Conservation (phyloP, 2,797 vertebrate species). For the Odontamblyopus rebecca region DNA sequence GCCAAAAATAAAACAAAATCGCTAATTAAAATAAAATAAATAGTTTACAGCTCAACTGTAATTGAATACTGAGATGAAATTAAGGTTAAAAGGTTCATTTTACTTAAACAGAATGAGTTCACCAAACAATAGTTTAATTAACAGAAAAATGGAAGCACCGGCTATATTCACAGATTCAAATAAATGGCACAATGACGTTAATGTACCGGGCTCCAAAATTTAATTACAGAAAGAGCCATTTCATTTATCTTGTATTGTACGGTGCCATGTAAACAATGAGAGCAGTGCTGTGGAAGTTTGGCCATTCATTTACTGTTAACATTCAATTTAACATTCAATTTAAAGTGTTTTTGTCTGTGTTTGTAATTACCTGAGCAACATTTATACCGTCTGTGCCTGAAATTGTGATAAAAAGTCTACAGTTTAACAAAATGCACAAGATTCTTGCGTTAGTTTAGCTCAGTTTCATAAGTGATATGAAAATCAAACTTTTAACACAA, state of each 20-base stretch:
- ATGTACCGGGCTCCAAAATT: background rate
- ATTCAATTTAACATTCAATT: background rate
- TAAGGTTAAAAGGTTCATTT: too few relatives aligned
- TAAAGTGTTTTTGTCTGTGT: background rate
- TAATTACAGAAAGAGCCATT: background rate
- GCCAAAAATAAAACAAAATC: too few relatives aligned
- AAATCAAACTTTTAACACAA: too few relatives aligned
- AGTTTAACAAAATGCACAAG: too few relatives aligned
- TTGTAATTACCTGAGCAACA: background rate
- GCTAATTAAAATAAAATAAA: too few relatives aligned
- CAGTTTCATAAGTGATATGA: too few relatives aligned
- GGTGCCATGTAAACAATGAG: background rate
- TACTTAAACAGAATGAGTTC: background rate
- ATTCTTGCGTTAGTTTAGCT: too few relatives aligned
- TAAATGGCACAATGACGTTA: background rate
- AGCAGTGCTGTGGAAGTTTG: background rate
- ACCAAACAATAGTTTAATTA: background rate
- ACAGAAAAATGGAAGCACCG: background rate
- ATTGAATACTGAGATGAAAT: too few relatives aligned
- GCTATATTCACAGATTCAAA: background rate
- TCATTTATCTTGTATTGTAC: conserved; percentile 1
- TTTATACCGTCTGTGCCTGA: too few relatives aligned
- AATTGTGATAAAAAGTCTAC: too few relatives aligned
- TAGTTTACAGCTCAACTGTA: too few relatives aligned
- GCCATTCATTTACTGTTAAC: background rate